These are phyloP conservation scores for Trichogramma pretiosum DNA, from an alignment of 1,140 invertebrate genomes.

Conservation along the genomic window DNA sequence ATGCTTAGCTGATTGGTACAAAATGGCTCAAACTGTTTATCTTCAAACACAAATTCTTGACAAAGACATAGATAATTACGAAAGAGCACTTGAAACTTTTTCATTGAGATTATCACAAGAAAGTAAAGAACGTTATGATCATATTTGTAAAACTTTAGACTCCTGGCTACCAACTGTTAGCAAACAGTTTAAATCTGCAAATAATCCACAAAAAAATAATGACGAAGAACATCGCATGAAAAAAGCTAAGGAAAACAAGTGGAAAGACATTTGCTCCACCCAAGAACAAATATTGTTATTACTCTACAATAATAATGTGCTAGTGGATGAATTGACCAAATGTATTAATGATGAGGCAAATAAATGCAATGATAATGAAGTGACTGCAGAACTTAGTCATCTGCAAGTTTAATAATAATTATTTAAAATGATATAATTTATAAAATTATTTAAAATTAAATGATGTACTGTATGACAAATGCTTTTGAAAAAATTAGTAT, in stretches of 20 bases:
- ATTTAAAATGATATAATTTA: too few species aligned
- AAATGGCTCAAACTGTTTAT: slow-evolving; percentile 71
- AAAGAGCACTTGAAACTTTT: slow-evolving; percentile 35
- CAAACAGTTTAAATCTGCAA: slow-evolving; percentile 26
- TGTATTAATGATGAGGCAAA: neutral
- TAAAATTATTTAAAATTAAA: too few species aligned
- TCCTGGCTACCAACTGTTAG: slow-evolving; percentile 26
- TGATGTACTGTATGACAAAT: too few species aligned
- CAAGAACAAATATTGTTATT: slow-evolving; percentile 43
- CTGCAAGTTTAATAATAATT: too few species aligned
- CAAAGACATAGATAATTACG: slow-evolving; percentile 57
- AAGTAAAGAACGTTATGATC: slow-evolving; percentile 35
- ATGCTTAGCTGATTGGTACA: slow-evolving; percentile 73
- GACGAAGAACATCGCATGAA: neutral
- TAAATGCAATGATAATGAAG: too few species aligned
- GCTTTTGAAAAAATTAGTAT: too few species aligned
- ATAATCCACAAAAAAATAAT: slow-evolving; percentile 1
- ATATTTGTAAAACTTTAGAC: slow-evolving; percentile 29
- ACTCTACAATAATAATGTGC: slow-evolving; percentile 39
- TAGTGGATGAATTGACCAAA: slow-evolving; percentile 31
- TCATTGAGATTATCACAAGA: slow-evolving; percentile 37
- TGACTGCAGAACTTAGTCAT: too few species aligned
- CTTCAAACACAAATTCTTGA: slow-evolving; percentile 66
- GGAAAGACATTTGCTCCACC: slow-evolving; percentile 39
- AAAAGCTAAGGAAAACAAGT: slow-evolving; percentile 17